Percentiles rank a stretch among this genome's conserved stretches.
Evolutionary conservation across 1,140 invertebrate genomes (phyloP).

Genomic region (Macrobrachium nipponense): DNA sequence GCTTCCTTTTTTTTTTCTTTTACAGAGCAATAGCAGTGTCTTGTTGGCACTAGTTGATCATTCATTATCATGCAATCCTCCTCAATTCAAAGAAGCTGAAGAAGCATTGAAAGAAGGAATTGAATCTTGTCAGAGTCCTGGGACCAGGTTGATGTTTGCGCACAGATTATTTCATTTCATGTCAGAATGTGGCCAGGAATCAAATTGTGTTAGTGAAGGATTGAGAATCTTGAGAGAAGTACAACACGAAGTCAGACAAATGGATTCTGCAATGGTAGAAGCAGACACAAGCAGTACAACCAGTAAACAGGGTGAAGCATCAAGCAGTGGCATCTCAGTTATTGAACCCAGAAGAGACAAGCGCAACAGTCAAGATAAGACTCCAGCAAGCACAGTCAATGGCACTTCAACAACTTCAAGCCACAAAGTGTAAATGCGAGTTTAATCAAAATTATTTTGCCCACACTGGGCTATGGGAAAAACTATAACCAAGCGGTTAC

Average conservation of each 20-base stretch:
- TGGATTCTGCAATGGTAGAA: slow-evolving; percentile 29
- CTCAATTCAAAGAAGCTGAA: slow-evolving; percentile 42
- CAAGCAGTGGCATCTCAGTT: slow-evolving; percentile 39
- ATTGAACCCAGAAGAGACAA: slow-evolving; percentile 50
- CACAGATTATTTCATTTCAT: slow-evolving; percentile 62
- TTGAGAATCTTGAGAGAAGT: slow-evolving; percentile 39
- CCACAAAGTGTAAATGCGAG: slow-evolving; percentile 13
- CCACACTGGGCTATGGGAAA: slow-evolving; percentile 46
- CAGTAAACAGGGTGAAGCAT: slow-evolving; percentile 43
- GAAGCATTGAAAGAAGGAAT: slow-evolving; percentile 54
- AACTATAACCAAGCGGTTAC: slow-evolving; percentile 48
- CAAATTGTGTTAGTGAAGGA: slow-evolving; percentile 66
- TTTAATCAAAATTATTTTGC: slow-evolving; percentile 44
- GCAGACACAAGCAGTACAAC: slow-evolving; percentile 25
- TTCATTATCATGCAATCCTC: slow-evolving; percentile 48
- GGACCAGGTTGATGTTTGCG: slow-evolving; percentile 59
- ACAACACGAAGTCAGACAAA: slow-evolving; percentile 48
- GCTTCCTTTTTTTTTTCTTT: slow-evolving; percentile 14
- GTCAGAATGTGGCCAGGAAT: slow-evolving; percentile 79
- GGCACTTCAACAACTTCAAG: slow-evolving; percentile 30
- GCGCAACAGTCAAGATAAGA: slow-evolving; percentile 38
- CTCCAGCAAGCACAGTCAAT: slow-evolving; percentile 44
- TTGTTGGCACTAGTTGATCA: slow-evolving; percentile 64
- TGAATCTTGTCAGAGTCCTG: slow-evolving; percentile 34
- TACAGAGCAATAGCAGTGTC: slow-evolving; percentile 63